Conservation (phyloP, 2,888 invertebrate genomes). For the Parasteatoda lunata region DNA sequence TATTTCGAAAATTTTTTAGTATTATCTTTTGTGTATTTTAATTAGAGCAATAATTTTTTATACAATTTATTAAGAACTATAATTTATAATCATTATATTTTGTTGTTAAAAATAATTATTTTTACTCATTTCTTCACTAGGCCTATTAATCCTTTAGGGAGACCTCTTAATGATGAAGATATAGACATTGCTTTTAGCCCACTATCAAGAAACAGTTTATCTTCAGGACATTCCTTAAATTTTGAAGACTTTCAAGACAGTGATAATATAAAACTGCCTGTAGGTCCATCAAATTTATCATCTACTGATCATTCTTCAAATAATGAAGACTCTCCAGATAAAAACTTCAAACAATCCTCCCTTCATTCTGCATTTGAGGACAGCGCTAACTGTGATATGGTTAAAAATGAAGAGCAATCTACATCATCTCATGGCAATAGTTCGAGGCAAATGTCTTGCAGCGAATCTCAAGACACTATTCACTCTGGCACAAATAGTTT, state of each 20-base stretch:
- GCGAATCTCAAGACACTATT: conserved; percentile 61
- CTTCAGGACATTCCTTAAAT: not conserved
- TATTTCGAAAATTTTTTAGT: too few species aligned
- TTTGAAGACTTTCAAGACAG: not conserved
- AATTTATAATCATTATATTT: too few species aligned
- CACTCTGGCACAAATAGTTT: conserved; percentile 62
- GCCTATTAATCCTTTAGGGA: conserved; percentile 59
- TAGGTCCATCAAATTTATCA: not conserved
- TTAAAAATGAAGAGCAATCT: conserved; percentile 42
- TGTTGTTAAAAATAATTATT: not conserved
- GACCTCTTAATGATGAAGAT: conserved; percentile 23
- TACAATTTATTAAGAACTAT: too few species aligned
- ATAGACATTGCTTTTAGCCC: conserved; percentile 24
- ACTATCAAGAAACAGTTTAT: conserved; percentile 16
- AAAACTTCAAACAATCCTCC: not conserved
- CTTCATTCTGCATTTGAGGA: not conserved
- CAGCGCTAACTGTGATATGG: not conserved
- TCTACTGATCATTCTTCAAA: not conserved
- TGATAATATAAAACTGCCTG: not conserved
- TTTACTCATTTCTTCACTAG: conserved; percentile 23
- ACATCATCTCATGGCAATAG: conserved; percentile 36
- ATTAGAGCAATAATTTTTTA: too few species aligned
- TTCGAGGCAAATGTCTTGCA: conserved; percentile 46
- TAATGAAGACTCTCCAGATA: not conserved
- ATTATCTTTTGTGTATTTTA: too few species aligned